Percentiles rank a stretch among this genome's conserved stretches.
phyloP scores from a whole-genome alignment of 2,888 invertebrate species.

The Galerucella pusilla region DNA sequence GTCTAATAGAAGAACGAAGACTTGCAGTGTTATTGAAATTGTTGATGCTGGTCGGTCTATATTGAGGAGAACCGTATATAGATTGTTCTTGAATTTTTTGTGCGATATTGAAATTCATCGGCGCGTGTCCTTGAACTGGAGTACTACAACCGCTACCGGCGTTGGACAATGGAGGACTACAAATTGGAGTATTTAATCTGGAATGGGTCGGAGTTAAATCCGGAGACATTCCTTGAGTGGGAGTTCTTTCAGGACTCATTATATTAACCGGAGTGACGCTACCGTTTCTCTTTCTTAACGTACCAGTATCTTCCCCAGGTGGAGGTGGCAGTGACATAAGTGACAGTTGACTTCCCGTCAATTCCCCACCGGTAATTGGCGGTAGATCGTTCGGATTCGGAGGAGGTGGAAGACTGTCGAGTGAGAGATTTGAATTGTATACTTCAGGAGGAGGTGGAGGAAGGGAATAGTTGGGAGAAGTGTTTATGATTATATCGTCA shows the following conservation, averaged over 20 bases:
- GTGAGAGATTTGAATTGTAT: slow-evolving; percentile 80
- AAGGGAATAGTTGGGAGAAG: slow-evolving; percentile 69
- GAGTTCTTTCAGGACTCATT: slow-evolving; percentile 61
- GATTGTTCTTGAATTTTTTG: slow-evolving; percentile 58
- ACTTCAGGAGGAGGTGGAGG: slow-evolving; percentile 81
- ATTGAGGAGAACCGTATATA: slow-evolving; percentile 62
- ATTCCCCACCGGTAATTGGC: slow-evolving; percentile 68
- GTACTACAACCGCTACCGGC: slow-evolving; percentile 61
- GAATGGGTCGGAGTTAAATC: slow-evolving; percentile 65
- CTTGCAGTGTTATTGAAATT: slow-evolving; percentile 56
- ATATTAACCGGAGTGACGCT: slow-evolving; percentile 53
- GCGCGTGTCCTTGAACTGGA: slow-evolving; percentile 60
- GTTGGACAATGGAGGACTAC: slow-evolving; percentile 59
- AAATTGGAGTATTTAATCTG: slow-evolving; percentile 58
- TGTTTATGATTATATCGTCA: slow-evolving; percentile 60
- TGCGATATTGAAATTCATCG: slow-evolving; percentile 58
- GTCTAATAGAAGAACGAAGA: slow-evolving; percentile 60
- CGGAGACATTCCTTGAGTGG: slow-evolving; percentile 60
- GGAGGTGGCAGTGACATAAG: slow-evolving; percentile 80
- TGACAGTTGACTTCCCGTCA: slow-evolving; percentile 78
- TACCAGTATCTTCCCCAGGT: slow-evolving; percentile 66
- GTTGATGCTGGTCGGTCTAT: slow-evolving; percentile 56
- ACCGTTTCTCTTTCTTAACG: slow-evolving; percentile 60
- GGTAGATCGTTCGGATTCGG: slow-evolving; percentile 73
- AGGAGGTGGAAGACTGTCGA: slow-evolving; percentile 85